phyloP scores from a whole-genome alignment of 2,888 invertebrate genomes.

The Escarpia spicata region DNA sequence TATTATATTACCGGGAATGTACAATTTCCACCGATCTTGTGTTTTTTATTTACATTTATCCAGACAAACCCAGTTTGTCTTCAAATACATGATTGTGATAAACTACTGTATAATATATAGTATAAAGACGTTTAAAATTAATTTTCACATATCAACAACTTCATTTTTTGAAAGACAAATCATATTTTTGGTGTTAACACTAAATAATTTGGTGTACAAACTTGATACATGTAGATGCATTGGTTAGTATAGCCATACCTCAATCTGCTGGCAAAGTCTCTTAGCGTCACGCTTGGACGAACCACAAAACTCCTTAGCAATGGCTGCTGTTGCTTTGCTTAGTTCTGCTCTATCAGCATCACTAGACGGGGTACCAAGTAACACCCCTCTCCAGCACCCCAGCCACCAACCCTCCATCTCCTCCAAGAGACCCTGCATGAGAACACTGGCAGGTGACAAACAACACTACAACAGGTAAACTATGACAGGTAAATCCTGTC shows the following conservation, averaged over 20 bases:
- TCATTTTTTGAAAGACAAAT: no score
- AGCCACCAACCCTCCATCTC: slow-evolving; percentile 52
- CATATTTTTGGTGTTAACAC: background rate
- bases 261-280: background rate
- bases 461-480: background rate
- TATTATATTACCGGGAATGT: no score
- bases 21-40: no score
- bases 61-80: no score
- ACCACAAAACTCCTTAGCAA: background rate
- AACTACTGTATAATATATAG: no score
- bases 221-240: background rate
- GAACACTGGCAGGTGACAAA: slow-evolving; percentile 2
- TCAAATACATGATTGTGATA: no score
- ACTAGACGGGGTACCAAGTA: slow-evolving; percentile 36
- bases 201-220: background rate
- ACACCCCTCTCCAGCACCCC: slow-evolving; percentile 46
- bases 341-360: slow-evolving; percentile 7
- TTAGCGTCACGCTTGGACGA: background rate
- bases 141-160: background rate
- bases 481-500: no score
- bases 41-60: no score
- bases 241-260: background rate
- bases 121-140: no score
- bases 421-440: slow-evolving; percentile 44
- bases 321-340: background rate